These are phyloP conservation scores for Cheilosia urbana DNA, from an alignment of 2,888 invertebrate species.

Conservation along the genomic window DNA sequence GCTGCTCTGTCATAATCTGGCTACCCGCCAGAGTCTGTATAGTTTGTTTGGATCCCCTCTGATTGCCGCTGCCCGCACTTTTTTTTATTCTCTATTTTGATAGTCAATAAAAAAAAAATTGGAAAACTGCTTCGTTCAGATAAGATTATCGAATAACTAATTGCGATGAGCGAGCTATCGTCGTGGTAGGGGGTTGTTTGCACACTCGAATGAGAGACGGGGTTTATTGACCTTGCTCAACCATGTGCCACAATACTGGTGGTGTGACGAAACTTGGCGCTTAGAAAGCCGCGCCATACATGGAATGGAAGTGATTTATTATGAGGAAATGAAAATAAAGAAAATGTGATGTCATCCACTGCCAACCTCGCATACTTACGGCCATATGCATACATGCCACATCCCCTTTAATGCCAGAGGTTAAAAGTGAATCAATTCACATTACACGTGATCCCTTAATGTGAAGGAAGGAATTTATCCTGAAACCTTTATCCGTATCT, in stretches of 20 bases:
- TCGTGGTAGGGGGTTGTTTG: neutral
- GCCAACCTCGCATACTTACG: neutral
- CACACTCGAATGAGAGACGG: neutral
- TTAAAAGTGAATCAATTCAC: conserved; percentile 23
- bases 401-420: conserved; percentile 5
- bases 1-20: conserved; percentile 65
- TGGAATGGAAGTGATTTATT: neutral
- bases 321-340: neutral
- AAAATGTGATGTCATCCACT: neutral
- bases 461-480: conserved; percentile 24
- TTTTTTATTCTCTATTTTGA: conserved; percentile 5
- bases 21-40: conserved; percentile 51
- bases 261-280: conserved; percentile 16
- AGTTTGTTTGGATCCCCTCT: conserved; percentile 15
- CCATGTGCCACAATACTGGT: neutral
- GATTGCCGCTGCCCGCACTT: neutral
- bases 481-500: conserved; percentile 4
- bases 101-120: conserved; percentile 40
- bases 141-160: conserved; percentile 67
- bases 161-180: conserved; percentile 26
- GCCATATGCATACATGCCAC: neutral
- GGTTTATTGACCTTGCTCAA: conserved; percentile 35
- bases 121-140: conserved; percentile 54
- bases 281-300: neutral
- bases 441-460: conserved; percentile 30